Evolutionary conservation across 1,140 invertebrate genomes (phyloP).

Genomic region (Pentalonia nigronervosa): DNA sequence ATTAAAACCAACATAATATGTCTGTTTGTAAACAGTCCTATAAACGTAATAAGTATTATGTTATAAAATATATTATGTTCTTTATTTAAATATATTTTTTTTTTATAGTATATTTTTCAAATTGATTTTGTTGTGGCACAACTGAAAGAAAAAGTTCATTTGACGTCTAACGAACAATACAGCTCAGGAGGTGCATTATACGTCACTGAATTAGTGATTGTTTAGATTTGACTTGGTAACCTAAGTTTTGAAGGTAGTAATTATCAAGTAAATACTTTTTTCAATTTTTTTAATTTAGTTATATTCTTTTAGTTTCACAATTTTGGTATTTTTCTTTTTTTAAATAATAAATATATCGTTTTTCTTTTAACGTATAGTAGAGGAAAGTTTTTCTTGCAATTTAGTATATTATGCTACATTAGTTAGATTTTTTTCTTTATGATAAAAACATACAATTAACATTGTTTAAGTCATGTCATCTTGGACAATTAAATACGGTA

Average conservation of each 20-base stretch:
- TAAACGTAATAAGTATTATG: not conserved
- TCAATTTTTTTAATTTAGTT: not conserved
- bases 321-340: constrained; percentile 20
- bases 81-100: constrained; percentile 34
- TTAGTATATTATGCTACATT: constrained; percentile 22
- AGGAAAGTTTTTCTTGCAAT: not conserved
- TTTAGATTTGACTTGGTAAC: constrained; percentile 44
- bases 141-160: constrained; percentile 41
- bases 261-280: constrained; percentile 34
- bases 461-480: not conserved
- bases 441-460: not conserved
- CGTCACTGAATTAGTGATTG: constrained; percentile 22
- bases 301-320: constrained; percentile 10
- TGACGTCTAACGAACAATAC: constrained; percentile 12
- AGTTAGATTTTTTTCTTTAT: constrained; percentile 18
- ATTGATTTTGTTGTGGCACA: constrained; percentile 38
- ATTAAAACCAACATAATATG: not conserved
- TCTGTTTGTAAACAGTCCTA: not conserved
- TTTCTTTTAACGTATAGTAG: constrained; percentile 13
- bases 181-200: not conserved
- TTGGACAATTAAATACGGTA: not conserved
- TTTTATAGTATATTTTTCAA: constrained; percentile 46
- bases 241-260: constrained; percentile 42
- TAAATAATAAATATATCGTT: not conserved
- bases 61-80: constrained; percentile 3